Base-by-base conservation (phyloP, 2,888 invertebrate genomes). In the Andrena bicolor region DNA sequence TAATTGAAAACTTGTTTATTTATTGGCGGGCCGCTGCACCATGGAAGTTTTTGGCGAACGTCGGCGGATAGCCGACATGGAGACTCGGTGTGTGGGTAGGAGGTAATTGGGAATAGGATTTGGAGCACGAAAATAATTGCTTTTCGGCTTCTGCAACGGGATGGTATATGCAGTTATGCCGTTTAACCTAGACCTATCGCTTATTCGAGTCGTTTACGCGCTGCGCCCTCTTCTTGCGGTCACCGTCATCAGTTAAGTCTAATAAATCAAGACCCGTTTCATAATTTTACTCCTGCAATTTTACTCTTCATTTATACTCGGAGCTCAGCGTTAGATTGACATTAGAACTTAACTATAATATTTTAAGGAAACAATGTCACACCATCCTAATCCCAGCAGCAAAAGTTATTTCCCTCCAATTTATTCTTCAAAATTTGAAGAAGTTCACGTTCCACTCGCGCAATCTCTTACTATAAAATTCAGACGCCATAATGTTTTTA, bases 71-170 rank as follows among this genome's bases (percentile, higher is more conserved):
- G 71, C 60, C 77, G 75, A 77, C 76, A 68, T 60, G 83, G 41
- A 74, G 75, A 76, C 23, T 66, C 80, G 56, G 60, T 20, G 70
- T 30, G 23, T 61, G 75, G 76, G 71, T 70, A 75, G 79, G 76
- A 74, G 86, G 85, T 92, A 92, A 92, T 92, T 92, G 92, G 88
- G 89, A 91, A 90, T 90, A 90, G 91, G 91, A 92, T 92, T 91
- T 90, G 90, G 91, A 91, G 91, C 91, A 91, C 89, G 90, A 91
- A 91, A 92, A 92, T 92, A 92, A 92, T 92, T 92, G 92, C 87
- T 91, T 91, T 88, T 87, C 87, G 80, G 82, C 83, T 82, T 68
- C 84, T 83, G 80, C 75, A 78, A 83, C 76, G 75, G 80, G 84
- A 80, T 76, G 84, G 61, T 72, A 85, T 82, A 80, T 81, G 85